Evolutionary conservation across 2,113 vertebrate species (phyloP).

Genomic region (Apistogramma diplotaenia): DNA sequence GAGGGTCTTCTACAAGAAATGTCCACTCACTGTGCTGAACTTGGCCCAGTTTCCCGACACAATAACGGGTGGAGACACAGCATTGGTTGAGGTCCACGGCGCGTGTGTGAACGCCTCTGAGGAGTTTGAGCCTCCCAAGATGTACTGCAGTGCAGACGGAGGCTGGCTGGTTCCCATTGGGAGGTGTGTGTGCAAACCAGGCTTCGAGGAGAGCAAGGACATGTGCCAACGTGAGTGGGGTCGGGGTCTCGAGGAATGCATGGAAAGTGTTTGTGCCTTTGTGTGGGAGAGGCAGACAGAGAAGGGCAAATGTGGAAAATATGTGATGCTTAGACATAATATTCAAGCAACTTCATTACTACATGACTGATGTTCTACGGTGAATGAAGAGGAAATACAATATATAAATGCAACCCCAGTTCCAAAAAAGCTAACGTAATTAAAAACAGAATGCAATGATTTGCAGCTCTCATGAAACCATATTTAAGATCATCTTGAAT

Average conservation of each 20-base stretch:
- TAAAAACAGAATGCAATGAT: too few species aligned
- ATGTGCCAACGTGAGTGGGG: constrained; percentile 80
- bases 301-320: neutral
- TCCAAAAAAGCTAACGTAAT: too few species aligned
- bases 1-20: constrained; percentile 85
- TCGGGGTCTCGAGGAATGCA: neutral
- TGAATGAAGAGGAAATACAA: too few species aligned
- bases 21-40: constrained; percentile 80
- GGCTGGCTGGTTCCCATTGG: constrained; percentile 86
- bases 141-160: constrained; percentile 86
- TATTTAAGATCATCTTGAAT: too few species aligned
- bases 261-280: constrained; percentile 5
- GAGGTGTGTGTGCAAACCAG: constrained; percentile 82
- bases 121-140: constrained; percentile 83
- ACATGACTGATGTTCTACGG: neutral
- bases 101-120: constrained; percentile 81
- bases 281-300: neutral
- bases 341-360: neutral
- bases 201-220: constrained; percentile 83
- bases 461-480: too few species aligned
- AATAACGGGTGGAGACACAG: constrained; percentile 82
- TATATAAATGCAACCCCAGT: too few species aligned
- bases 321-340: neutral
- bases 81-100: constrained; percentile 82
- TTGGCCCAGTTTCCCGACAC: constrained; percentile 83